Base-by-base conservation (phyloP, 1,140 invertebrate species). In the Oryctes rhinoceros region DNA sequence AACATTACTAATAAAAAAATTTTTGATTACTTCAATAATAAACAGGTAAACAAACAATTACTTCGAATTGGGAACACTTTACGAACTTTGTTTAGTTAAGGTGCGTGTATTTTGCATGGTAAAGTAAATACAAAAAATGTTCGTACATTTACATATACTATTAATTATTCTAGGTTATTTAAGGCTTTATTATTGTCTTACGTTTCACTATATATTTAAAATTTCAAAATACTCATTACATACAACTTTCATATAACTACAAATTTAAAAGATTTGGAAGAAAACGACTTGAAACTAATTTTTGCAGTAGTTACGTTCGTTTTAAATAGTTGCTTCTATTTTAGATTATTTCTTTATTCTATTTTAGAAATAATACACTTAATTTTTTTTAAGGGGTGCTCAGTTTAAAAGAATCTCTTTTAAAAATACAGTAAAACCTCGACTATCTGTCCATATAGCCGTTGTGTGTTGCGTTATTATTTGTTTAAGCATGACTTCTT, bases 151-250 rank as follows among this genome's bases (percentile, higher is more conserved):
- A 65, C n/a, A 53, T 71, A 71, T 71, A 71, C 24, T 13, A 0
- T 35, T 71, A 71, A 13, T 71, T 71, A 62, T 10, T 11, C 20
- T 30, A 24, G 15, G 20, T 71, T 71, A 37, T 71, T 71, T 71
- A 71, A 71, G 65, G 65, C 65, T 30, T 71, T 24, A 35, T 71
- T 71, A 71, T 71, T 71, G 65, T 71, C 65, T 71, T 71, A 71
- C 35, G 65, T 71, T 71, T 37, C 65, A 35, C 65, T 71, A 71
- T 71, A 71, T 24, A 35, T 71, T 71, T 71, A 71, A 71, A 71
- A 71, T 35, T 71, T 71, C 24, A 15, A 35, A 71, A 71, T 35
- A 71, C 35, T 10, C 20, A 37, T 9, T 35, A 71, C 13, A 71
- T 11, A 71, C 3, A 13, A 71, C 10, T 24, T 30, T 5, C 3